Evolutionary conservation across 2,113 vertebrate genomes (phyloP).

Genomic region (Pongo abelii): DNA sequence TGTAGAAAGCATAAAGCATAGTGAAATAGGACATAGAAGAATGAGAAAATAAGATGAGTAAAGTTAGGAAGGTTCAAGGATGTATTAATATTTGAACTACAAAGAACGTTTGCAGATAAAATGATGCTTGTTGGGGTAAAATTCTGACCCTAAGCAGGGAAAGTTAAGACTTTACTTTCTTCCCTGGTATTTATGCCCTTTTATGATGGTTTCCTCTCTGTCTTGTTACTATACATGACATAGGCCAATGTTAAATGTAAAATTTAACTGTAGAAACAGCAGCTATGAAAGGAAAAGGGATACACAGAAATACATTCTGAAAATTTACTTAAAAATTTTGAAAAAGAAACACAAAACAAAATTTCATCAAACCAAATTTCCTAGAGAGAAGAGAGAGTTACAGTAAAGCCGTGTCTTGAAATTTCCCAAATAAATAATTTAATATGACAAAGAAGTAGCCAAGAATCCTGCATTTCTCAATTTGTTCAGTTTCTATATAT

Average conservation of each 20-base stretch:
- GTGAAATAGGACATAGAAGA: neutral
- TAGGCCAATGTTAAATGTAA: neutral
- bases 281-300: neutral
- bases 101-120: conserved; percentile 30
- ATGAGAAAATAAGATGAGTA: neutral
- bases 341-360: neutral
- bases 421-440: conserved; percentile 32
- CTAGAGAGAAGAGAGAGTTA: neutral
- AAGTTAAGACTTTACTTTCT: conserved; percentile 37
- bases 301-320: neutral
- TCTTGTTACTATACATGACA: neutral
- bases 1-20: neutral
- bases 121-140: neutral
- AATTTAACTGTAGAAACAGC: conserved; percentile 13
- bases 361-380: conserved; percentile 20
- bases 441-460: conserved; percentile 41
- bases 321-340: neutral
- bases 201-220: neutral
- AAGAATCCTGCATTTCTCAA: neutral
- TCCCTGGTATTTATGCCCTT: neutral
- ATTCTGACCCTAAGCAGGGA: neutral
- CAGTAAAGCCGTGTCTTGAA: neutral
- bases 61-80: conserved; percentile 19
- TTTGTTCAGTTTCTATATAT: neutral
- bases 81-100: neutral